These are phyloP conservation scores for Vulpes vulpes DNA, from an alignment of 2,113 vertebrate genomes.

Conservation along the genomic window DNA sequence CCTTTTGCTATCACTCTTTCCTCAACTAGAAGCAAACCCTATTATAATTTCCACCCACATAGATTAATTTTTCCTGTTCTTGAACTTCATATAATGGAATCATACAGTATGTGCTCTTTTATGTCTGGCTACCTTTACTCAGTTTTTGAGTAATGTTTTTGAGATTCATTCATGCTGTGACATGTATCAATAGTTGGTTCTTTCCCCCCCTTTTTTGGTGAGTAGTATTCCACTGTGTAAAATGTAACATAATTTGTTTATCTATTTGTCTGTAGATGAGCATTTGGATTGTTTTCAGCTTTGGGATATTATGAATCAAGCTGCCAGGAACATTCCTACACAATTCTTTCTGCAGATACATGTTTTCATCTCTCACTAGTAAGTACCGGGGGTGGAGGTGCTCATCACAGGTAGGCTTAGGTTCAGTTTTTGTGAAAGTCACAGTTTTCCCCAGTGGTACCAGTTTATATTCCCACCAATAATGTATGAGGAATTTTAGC, in stretches of 20 bases:
- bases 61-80: not conserved
- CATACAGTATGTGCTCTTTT: not conserved
- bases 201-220: not conserved
- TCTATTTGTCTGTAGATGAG: not conserved
- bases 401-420: not conserved
- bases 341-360: slow-evolving; percentile 49
- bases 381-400: not conserved
- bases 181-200: not conserved
- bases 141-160: not conserved
- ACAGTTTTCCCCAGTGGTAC: not conserved
- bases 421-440: slow-evolving; percentile 29
- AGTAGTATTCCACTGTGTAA: not conserved
- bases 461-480: slow-evolving; percentile 8
- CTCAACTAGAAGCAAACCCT: not conserved
- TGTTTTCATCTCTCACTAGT: slow-evolving; percentile 4
- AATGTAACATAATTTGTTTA: slow-evolving; percentile 11
- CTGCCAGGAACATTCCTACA: slow-evolving; percentile 61
- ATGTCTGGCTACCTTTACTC: not conserved
- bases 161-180: not conserved
- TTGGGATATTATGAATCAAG: slow-evolving; percentile 12
- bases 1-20: not conserved
- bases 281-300: slow-evolving; percentile 49
- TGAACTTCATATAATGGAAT: slow-evolving; percentile 1
- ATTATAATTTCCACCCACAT: not conserved
- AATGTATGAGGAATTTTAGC: not conserved